Percentiles rank a stretch among this genome's conserved stretches.
phyloP scores from a whole-genome alignment of 2,797 vertebrate genomes.

The Yasuhikotakia modesta region DNA sequence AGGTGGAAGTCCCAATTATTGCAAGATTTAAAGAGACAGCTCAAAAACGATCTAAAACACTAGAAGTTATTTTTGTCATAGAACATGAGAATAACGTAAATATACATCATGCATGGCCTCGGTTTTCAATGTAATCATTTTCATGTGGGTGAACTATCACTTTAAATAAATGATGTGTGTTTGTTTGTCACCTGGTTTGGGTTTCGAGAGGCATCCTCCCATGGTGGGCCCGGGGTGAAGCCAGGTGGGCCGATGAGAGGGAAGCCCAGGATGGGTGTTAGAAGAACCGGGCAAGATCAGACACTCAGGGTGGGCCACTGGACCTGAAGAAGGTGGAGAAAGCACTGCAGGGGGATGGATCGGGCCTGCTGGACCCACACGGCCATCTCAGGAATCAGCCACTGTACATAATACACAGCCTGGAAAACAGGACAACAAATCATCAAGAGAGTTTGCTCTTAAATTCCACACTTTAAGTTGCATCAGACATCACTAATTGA shows the following conservation, averaged over 20 bases:
- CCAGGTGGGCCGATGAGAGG: conserved; percentile 63
- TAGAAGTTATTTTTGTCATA: not conserved
- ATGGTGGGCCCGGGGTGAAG: conserved; percentile 76
- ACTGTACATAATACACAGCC: conserved; percentile 72
- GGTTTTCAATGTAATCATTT: too few relatives aligned
- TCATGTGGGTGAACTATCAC: conserved; percentile 9
- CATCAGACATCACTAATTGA: not conserved
- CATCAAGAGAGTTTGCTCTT: not conserved
- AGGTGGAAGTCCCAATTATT: conserved; percentile 56
- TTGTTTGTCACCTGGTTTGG: conserved; percentile 85
- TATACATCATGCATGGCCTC: too few relatives aligned
- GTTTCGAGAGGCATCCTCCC: conserved; percentile 95
- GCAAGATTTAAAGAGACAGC: conserved; percentile 57
- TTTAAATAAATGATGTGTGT: not conserved
- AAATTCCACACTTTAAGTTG: not conserved
- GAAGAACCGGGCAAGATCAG: conserved; percentile 65
- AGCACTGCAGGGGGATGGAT: conserved; percentile 65
- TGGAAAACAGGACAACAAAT: conserved; percentile 47
- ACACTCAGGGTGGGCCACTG: conserved; percentile 59
- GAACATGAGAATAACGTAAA: not conserved
- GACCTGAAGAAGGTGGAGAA: conserved; percentile 62
- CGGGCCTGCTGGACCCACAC: conserved; percentile 69
- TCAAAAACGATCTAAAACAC: not conserved
- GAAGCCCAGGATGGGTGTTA: conserved; percentile 65
- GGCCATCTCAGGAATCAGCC: conserved; percentile 77